Conservation (phyloP, 2,113 vertebrate genomes). For the Elgaria multicarinata region DNA sequence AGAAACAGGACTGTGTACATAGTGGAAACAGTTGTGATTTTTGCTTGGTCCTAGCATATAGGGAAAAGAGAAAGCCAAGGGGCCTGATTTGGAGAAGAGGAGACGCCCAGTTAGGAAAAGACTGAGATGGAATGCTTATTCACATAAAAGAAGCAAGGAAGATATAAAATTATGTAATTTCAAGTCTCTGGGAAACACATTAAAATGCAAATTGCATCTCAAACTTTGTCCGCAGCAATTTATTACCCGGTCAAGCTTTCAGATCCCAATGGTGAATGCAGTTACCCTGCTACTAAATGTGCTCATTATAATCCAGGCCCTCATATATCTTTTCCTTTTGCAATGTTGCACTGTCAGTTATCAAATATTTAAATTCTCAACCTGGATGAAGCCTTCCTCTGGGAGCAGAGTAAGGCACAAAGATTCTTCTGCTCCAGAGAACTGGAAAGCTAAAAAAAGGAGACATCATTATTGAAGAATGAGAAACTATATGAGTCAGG, state of each 20-base stretch:
- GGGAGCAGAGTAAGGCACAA: neutral
- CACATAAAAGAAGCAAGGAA: neutral
- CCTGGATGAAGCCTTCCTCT: neutral
- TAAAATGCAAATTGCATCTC: constrained; percentile 34
- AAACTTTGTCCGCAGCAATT: constrained; percentile 47
- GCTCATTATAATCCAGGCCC: constrained; percentile 45
- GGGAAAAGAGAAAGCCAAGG: neutral
- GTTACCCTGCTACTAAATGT: constrained; percentile 51
- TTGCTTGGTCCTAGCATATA: neutral
- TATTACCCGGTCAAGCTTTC: constrained; percentile 37
- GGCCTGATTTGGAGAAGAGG: neutral
- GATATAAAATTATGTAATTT: constrained; percentile 29
- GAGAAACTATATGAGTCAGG: neutral
- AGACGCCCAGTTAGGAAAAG: neutral
- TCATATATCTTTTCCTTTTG: constrained; percentile 43
- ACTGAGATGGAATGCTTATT: neutral
- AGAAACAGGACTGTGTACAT: neutral
- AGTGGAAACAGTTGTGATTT: neutral
- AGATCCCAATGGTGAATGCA: constrained; percentile 53
- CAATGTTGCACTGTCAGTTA: constrained; percentile 36
- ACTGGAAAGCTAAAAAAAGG: neutral
- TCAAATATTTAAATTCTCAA: neutral
- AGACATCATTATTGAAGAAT: neutral
- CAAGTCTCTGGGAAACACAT: constrained; percentile 7
- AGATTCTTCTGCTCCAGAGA: neutral